Percentiles rank a stretch among this genome's conserved stretches.
Conservation (phyloP, 1,140 invertebrate genomes). For the Pectinophora gossypiella region DNA sequence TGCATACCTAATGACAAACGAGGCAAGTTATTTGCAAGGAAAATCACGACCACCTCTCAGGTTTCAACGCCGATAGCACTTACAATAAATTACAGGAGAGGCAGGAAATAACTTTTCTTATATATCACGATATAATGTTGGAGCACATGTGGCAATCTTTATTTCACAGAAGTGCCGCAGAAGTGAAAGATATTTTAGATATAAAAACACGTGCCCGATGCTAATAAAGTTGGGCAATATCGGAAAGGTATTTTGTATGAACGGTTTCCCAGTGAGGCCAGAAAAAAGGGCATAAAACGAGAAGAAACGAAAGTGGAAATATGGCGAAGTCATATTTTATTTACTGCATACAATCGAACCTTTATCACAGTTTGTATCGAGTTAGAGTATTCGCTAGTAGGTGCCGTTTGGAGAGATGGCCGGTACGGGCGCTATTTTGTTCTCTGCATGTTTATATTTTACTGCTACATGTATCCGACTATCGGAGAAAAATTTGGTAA, state of each 20-base stretch:
- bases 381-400: conserved; percentile 56
- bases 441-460: conserved; percentile 30
- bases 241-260: conserved; percentile 70
- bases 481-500: too few relatives aligned
- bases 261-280: conserved; percentile 58
- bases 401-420: conserved; percentile 42
- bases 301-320: conserved; percentile 70
- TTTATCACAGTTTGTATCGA: conserved; percentile 71
- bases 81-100: conserved; percentile 34
- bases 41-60: conserved; percentile 20
- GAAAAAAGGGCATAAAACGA: conserved; percentile 68
- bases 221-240: conserved; percentile 72
- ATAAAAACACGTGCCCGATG: conserved; percentile 65
- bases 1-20: conserved; percentile 13
- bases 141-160: conserved; percentile 45
- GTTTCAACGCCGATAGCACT: conserved; percentile 25
- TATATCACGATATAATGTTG: conserved; percentile 34
- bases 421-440: conserved; percentile 21
- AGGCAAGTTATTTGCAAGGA: conserved; percentile 21
- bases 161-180: conserved; percentile 44
- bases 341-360: conserved; percentile 75
- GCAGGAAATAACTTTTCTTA: conserved; percentile 35
- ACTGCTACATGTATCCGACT: not conserved
- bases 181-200: conserved; percentile 60
- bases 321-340: conserved; percentile 74